Conservation (phyloP, 2,888 invertebrate genomes). For the Ochropleura leucogaster region DNA sequence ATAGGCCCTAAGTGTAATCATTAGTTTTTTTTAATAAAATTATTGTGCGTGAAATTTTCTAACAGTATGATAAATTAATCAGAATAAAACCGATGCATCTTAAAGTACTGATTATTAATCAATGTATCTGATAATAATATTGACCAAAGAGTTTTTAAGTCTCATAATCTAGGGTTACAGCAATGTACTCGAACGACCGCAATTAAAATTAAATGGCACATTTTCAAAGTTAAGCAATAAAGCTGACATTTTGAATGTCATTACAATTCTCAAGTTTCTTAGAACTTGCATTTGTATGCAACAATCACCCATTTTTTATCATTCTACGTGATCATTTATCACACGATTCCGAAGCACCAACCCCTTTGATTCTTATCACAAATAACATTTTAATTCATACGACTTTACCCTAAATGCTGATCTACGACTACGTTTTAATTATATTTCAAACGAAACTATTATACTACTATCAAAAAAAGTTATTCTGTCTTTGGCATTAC, state of each 20-base stretch:
- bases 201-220: constrained; percentile 41
- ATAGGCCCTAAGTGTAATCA: constrained; percentile 1
- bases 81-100: constrained; percentile 12
- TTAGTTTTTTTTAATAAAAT: neutral
- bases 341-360: constrained; percentile 57
- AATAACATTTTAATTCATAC: constrained; percentile 26
- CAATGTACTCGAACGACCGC: constrained; percentile 45
- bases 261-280: constrained; percentile 15
- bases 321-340: constrained; percentile 36
- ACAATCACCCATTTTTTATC: neutral
- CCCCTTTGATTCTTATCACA: constrained; percentile 27
- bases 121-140: neutral
- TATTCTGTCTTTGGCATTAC: constrained; percentile 56
- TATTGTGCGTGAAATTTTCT: constrained; percentile 33
- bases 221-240: constrained; percentile 36
- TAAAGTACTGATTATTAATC: neutral
- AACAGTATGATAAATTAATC: constrained; percentile 10
- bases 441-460: constrained; percentile 29
- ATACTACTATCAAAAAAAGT: constrained; percentile 24
- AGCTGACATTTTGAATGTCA: constrained; percentile 52
- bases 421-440: constrained; percentile 6
- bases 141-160: neutral
- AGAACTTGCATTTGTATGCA: constrained; percentile 19
- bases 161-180: constrained; percentile 2
- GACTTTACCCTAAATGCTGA: constrained; percentile 24